These are phyloP conservation scores for rat (Rattus norvegicus) DNA, from an alignment of 2,113 vertebrate species.

Conservation along the genomic window DNA sequence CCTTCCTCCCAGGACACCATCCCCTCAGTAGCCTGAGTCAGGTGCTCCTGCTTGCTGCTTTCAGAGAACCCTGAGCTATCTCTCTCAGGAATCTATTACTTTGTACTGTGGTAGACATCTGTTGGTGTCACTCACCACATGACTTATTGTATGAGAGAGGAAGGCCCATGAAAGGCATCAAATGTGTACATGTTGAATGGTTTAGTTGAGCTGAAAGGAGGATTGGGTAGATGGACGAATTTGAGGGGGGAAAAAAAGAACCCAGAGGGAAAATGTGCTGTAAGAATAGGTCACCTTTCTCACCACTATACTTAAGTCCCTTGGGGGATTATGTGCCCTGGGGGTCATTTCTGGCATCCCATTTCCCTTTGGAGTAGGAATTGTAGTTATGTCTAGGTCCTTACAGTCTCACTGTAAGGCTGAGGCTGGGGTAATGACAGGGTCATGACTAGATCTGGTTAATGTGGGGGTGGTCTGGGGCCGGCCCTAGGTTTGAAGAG, in stretches of 20 bases:
- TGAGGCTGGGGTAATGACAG: accelerated
- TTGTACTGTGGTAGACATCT: background rate
- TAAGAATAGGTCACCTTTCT: background rate
- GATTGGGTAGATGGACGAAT: background rate
- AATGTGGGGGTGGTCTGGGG: background rate
- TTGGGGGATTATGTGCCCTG: accelerated
- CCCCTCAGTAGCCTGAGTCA: background rate
- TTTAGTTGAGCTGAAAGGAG: background rate
- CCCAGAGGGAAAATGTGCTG: background rate
- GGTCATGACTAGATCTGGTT: background rate
- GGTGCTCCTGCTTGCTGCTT: background rate
- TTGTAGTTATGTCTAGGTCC: background rate
- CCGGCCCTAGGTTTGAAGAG: background rate
- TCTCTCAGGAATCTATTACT: no score
- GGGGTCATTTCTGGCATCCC: background rate
- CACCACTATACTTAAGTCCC: background rate
- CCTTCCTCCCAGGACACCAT: background rate
- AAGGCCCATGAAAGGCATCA: background rate
- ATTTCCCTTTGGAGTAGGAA: background rate
- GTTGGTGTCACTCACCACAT: background rate
- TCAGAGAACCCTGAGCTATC: background rate
- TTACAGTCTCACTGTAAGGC: background rate
- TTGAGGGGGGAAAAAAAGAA: background rate
- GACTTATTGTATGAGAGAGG: background rate
- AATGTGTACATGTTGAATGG: background rate